Conservation (phyloP, 2,797 vertebrate species). For the Danio aesculapii region DNA sequence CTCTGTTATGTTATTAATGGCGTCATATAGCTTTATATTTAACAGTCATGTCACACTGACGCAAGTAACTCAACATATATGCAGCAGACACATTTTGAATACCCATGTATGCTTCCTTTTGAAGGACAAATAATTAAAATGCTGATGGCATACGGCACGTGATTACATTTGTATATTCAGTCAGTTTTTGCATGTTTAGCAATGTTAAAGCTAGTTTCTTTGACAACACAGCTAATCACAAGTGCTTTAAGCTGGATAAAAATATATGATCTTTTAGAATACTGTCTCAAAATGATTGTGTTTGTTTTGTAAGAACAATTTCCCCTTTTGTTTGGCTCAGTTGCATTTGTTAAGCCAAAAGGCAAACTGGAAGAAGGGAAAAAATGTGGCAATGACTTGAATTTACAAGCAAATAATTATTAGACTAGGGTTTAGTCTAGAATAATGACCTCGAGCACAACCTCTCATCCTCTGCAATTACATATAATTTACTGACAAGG, state of each 20-base stretch:
- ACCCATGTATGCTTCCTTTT: background rate
- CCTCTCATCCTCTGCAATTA: conserved; percentile 18
- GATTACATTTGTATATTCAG: background rate
- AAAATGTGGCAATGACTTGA: background rate
- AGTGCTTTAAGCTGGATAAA: background rate
- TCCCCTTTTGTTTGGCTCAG: background rate
- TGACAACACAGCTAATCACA: background rate
- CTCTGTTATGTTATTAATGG: background rate
- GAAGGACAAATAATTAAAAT: background rate
- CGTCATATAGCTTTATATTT: background rate
- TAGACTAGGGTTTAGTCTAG: background rate
- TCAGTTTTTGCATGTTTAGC: background rate
- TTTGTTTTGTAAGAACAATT: background rate
- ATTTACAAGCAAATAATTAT: conserved; percentile 14
- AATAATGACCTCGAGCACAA: conserved; percentile 10
- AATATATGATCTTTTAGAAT: background rate
- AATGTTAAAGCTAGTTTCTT: background rate
- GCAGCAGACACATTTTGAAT: conserved; percentile 14
- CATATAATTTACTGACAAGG: conserved; percentile 28
- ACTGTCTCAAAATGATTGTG: background rate
- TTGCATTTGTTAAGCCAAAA: background rate
- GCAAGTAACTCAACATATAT: background rate
- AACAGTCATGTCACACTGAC: conserved; percentile 3
- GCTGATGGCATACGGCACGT: background rate
- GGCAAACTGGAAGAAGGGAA: background rate